Evolutionary conservation across 2,113 vertebrate species (phyloP).

Genomic region (Prionailurus viverrinus): DNA sequence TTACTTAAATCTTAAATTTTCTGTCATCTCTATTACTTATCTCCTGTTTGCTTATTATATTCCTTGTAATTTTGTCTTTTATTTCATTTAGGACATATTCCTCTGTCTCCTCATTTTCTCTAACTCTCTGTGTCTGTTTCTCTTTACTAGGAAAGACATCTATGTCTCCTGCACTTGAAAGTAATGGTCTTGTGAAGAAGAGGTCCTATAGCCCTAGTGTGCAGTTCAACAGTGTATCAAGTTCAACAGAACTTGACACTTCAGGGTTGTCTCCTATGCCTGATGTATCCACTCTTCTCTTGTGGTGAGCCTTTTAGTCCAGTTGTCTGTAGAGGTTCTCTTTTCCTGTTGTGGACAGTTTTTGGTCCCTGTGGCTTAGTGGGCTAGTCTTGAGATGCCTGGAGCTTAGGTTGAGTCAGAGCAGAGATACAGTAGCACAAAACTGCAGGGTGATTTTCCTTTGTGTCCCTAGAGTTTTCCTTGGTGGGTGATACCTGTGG

Average conservation of each 20-base stretch:
- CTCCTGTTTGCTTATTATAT: neutral
- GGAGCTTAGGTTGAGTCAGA: neutral
- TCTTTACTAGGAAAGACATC: neutral
- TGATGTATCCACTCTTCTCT: neutral
- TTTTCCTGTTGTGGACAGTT: neutral
- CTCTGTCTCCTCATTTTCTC: neutral
- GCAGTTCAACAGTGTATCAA: neutral
- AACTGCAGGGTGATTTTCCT: neutral
- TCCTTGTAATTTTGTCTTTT: neutral
- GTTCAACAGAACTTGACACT: neutral
- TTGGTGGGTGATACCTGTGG: neutral
- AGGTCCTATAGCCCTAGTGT: neutral
- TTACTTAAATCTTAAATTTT: neutral
- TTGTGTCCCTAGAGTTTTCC: neutral
- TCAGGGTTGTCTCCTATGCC: neutral
- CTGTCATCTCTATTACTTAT: neutral
- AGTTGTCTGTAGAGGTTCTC: neutral
- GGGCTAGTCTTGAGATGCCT: neutral
- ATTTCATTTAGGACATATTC: neutral
- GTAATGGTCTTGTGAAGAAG: neutral
- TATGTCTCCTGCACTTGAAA: neutral
- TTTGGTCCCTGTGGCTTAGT: neutral
- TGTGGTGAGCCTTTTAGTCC: neutral
- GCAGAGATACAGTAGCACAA: neutral
- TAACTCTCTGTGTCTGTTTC: neutral